Evolutionary conservation across 2,888 invertebrate species (phyloP).

Genomic region (Cantharis flavilabris): DNA sequence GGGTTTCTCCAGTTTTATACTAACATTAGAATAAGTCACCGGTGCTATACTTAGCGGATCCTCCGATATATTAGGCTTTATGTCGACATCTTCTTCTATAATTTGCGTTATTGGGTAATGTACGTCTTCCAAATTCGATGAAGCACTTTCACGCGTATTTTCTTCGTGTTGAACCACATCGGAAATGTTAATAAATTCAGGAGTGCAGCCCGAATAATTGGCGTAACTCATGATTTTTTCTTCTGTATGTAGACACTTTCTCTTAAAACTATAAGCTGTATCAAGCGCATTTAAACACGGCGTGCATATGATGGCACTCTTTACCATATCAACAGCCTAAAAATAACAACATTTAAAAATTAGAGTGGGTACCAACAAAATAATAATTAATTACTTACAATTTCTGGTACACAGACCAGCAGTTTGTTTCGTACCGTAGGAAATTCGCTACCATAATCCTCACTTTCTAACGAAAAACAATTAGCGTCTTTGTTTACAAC

Average conservation of each 20-base stretch:
- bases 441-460: slow-evolving; percentile 1
- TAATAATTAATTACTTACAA: slow-evolving; percentile 7
- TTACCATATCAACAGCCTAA: slow-evolving; percentile 16
- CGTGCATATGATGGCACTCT: slow-evolving; percentile 11
- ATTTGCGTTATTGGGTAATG: slow-evolving; percentile 14
- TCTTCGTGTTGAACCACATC: slow-evolving; percentile 6
- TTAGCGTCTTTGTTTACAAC: slow-evolving; percentile 11
- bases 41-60: background rate
- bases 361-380: background rate
- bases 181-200: slow-evolving; percentile 6
- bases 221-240: slow-evolving; percentile 11
- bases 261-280: slow-evolving; percentile 20
- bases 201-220: slow-evolving; percentile 5
- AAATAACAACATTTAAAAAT: background rate
- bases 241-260: slow-evolving; percentile 16
- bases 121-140: background rate
- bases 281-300: slow-evolving; percentile 9
- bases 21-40: background rate
- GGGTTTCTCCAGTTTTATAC: background rate
- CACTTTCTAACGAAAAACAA: slow-evolving; percentile 6
- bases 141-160: background rate
- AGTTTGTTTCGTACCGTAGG: slow-evolving; percentile 15
- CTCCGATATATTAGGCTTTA: slow-evolving; percentile 1
- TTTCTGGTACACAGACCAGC: slow-evolving; percentile 14
- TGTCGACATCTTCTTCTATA: slow-evolving; percentile 7